Evolutionary conservation across 1,140 invertebrate species (phyloP), one percentile per base, ranked within the genome.

Genomic region (Caenorhabditis briggsae): DNA sequence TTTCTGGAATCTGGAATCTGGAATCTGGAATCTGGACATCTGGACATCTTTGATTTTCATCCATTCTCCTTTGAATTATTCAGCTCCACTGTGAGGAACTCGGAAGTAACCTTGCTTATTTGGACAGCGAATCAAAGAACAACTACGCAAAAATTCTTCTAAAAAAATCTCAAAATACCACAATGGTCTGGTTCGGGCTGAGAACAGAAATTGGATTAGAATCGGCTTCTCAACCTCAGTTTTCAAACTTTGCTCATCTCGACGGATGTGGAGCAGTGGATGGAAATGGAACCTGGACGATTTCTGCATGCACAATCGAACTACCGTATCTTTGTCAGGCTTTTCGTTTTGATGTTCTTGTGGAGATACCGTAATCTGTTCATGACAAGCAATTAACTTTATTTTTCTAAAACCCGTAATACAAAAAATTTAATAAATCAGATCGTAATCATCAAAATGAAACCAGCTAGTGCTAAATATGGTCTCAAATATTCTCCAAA

Each of bases 361-460:
- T 53, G 50, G 9, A 53, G 9, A 2, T 16, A 5, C 50, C 33
- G 33, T 33, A 33, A 33, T 33, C 33, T 33, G 33, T 33, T 3
- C 33, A 33, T 33, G 3, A 33, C 33, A 33, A 33, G 33, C 33
- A 33, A 33, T 33, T 5, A 53, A 53, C 16, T 53, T 16, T 53
- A 53, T 53, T 58, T 58, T 58, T 58, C 18, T 5, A 20, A 58
- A 3, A 58, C 8, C 56, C 8, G 18, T n/a, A 18, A 11, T 0
- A n/a, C n/a, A 20, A 58, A n/a, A 5, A 2, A 6, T n/a, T 0
- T n/a, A 5, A n/a, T 58, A 53, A 82, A 70, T 82, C 83, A 90
- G 85, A 91, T 89, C 5, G 91, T 92, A 58, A 91, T 89, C 91
- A 92, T 92, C 14, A 91, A 59, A 89, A 91, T 90, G 41, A 87